These are phyloP conservation scores for Pyrgus malvae DNA, from an alignment of 2,888 invertebrate genomes.

Conservation along the genomic window DNA sequence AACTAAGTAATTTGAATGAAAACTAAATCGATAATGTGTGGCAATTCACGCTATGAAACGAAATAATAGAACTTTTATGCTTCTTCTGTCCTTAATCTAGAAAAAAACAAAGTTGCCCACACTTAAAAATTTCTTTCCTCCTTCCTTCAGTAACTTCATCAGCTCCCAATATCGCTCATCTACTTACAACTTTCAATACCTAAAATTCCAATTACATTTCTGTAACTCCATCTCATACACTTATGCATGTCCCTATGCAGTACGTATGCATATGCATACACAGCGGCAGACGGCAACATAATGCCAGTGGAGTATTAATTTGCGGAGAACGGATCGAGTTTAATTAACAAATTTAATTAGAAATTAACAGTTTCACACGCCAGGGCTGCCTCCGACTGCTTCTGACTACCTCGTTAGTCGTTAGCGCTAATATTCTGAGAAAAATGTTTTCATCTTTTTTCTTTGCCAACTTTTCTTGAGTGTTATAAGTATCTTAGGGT, in stretches of 20 bases:
- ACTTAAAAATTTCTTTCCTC: no score
- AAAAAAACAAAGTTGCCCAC: no score
- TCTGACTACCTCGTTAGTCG: no score
- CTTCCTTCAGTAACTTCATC: no score
- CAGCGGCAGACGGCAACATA: constrained; percentile 44
- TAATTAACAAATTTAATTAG: constrained; percentile 83
- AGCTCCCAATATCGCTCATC: no score
- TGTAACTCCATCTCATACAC: not conserved
- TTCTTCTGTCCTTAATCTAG: no score
- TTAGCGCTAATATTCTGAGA: not conserved
- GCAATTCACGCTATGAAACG: no score
- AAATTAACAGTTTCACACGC: constrained; percentile 80
- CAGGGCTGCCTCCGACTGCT: constrained; percentile 59
- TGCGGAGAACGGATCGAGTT: constrained; percentile 68
- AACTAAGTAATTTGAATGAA: no score
- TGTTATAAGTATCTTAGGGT: no score
- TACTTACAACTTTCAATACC: no score
- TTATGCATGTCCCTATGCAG: not conserved
- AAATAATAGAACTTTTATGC: no score
- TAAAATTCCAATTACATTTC: not conserved
- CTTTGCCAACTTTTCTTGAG: not conserved
- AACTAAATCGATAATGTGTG: no score
- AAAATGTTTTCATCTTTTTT: not conserved
- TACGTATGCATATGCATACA: constrained; percentile 3
- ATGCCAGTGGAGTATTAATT: constrained; percentile 65